Evolutionary conservation across 2,113 vertebrate species (phyloP).

Genomic region (Butastur rufipennis): DNA sequence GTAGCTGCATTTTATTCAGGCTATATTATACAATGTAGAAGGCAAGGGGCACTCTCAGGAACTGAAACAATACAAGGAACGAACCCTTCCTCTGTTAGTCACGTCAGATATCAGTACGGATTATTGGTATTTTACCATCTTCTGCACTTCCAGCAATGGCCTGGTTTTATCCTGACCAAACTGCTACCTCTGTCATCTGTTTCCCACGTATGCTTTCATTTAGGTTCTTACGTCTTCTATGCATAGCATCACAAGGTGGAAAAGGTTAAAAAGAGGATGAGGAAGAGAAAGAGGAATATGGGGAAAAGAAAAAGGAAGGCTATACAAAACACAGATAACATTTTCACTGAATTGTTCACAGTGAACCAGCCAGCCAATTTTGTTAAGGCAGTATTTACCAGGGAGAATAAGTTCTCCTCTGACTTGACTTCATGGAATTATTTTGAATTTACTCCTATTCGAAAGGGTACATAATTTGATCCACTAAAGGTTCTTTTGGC

Average conservation of each 20-base stretch:
- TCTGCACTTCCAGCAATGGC: neutral
- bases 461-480: neutral
- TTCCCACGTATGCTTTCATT: neutral
- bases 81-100: neutral
- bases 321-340: neutral
- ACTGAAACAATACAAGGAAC: neutral
- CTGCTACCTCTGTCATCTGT: neutral
- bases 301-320: slow-evolving; percentile 20
- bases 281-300: slow-evolving; percentile 31
- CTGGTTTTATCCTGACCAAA: neutral
- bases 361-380: neutral
- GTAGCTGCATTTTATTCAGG: neutral
- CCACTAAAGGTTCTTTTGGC: neutral
- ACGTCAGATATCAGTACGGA: neutral
- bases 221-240: neutral
- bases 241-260: neutral
- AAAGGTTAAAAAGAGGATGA: slow-evolving; percentile 9
- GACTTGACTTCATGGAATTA: neutral
- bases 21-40: neutral
- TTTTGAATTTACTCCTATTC: neutral
- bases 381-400: neutral
- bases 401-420: neutral
- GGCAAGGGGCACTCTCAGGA: neutral
- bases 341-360: neutral
- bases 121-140: neutral